Conservation (phyloP, 92 coral and sea anemone species). For the Siderastrea radians region DNA sequence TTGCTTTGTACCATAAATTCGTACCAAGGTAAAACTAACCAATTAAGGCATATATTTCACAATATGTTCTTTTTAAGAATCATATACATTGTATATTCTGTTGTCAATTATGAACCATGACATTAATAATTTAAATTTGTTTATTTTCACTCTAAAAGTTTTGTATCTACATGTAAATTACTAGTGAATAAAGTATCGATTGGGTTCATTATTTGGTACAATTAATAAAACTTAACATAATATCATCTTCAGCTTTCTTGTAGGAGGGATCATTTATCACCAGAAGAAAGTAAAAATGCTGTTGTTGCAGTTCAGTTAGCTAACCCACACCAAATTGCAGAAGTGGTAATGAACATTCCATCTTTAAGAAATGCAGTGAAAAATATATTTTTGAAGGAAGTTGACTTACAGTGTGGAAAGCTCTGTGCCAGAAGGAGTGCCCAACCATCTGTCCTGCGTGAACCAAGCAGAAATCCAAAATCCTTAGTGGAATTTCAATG, state of each 20-base stretch:
- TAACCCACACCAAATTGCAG: background rate
- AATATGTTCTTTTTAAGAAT: no score
- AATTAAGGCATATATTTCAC: no score
- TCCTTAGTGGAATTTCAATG: conserved; percentile 6
- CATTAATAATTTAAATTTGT: no score
- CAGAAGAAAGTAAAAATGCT: background rate
- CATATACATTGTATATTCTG: no score
- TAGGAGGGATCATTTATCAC: background rate
- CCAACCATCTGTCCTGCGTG: background rate
- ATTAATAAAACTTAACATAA: no score
- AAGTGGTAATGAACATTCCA: background rate
- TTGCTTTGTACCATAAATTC: no score
- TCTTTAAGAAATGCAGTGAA: background rate
- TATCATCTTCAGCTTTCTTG: background rate
- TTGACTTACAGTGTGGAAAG: background rate
- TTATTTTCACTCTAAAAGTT: no score
- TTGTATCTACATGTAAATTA: no score
- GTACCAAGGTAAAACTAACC: no score
- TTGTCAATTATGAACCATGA: no score
- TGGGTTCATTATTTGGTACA: no score
- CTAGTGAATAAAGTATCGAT: no score
- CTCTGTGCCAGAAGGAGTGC: background rate
- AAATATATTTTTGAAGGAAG: background rate
- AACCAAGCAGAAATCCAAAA: background rate
- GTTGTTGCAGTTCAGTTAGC: background rate